Evolutionary conservation across 1,140 invertebrate genomes (phyloP).

Genomic region (Ephestia elutella): DNA sequence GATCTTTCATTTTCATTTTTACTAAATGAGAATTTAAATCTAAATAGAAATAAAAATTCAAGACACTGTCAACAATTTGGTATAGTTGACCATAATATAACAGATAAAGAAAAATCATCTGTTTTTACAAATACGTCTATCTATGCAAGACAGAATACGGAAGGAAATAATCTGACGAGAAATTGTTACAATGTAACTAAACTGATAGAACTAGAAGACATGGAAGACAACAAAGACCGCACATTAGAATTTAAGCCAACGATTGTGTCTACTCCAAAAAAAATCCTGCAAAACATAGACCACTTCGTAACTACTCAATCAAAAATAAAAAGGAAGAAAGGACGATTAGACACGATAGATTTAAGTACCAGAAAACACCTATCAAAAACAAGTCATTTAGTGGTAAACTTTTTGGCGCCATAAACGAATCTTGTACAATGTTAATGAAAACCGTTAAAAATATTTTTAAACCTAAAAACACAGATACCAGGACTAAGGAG

Average conservation of each 20-base stretch:
- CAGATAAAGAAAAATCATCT: background rate
- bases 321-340: background rate
- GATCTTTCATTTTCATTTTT: slow-evolving; percentile 38
- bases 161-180: background rate
- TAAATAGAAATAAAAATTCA: background rate
- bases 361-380: background rate
- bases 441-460: slow-evolving; percentile 47
- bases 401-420: slow-evolving; percentile 38
- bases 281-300: background rate
- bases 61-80: background rate
- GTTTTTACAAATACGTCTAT: background rate
- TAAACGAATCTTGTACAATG: slow-evolving; percentile 53
- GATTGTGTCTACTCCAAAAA: slow-evolving; percentile 37
- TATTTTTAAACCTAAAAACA: slow-evolving; percentile 39
- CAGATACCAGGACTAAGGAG: background rate
- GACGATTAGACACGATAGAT: background rate
- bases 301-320: background rate
- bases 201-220: background rate
- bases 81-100: background rate
- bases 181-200: background rate
- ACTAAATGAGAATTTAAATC: slow-evolving; percentile 13
- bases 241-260: slow-evolving; percentile 31
- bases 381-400: slow-evolving; percentile 30
- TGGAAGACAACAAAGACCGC: background rate
- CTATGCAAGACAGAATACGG: background rate